Percentiles rank a stretch among this genome's conserved stretches.
phyloP scores from a whole-genome alignment of 1,140 invertebrate species.

The Trichomalopsis sarcophagae region DNA sequence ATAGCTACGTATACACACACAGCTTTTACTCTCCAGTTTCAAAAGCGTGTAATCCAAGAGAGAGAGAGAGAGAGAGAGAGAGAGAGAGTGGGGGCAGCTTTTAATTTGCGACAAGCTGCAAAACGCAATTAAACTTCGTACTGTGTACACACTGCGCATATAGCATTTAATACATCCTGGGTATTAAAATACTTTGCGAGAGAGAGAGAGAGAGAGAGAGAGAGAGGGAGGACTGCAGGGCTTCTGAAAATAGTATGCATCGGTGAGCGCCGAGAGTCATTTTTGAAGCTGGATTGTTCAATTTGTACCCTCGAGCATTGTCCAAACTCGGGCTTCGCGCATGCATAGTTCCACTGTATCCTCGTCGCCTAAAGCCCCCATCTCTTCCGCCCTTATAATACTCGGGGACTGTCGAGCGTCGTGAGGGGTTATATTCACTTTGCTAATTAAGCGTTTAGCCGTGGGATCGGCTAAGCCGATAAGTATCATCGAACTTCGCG shows the following conservation, averaged over 20 bases:
- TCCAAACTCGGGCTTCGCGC: neutral
- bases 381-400: too few species aligned
- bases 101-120: neutral
- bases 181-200: neutral
- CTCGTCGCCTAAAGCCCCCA: too few species aligned
- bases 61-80: neutral
- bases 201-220: too few species aligned
- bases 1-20: too few species aligned
- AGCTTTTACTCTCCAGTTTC: too few species aligned
- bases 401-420: neutral
- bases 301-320: neutral
- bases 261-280: neutral
- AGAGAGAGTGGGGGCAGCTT: neutral
- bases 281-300: neutral
- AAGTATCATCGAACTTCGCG: too few species aligned
- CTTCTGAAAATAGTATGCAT: neutral
- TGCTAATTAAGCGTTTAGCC: too few species aligned
- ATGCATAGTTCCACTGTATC: neutral
- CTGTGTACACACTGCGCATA: neutral
- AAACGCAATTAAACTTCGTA: neutral
- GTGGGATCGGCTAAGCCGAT: too few species aligned
- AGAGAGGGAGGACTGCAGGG: too few species aligned
- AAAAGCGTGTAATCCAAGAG: too few species aligned
- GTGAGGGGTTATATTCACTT: neutral
- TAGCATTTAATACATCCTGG: neutral